Evolutionary conservation across 2,888 invertebrate genomes (phyloP).

Genomic region (Rotaria magnacalcarata): DNA sequence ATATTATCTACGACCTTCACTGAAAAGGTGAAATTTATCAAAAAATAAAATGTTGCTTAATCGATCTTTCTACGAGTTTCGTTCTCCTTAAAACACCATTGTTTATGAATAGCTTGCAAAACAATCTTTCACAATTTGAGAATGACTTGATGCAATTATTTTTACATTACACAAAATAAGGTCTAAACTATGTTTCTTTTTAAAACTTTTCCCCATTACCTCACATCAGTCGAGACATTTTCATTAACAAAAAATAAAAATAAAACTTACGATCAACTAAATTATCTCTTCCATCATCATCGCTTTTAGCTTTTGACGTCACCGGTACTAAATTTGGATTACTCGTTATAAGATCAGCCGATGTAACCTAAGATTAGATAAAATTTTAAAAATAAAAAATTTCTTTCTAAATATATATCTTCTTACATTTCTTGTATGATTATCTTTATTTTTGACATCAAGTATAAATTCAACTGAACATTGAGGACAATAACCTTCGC

Average conservation of each 20-base stretch:
- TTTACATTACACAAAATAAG: too few species aligned
- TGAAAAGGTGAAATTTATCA: too few species aligned
- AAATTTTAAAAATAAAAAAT: background rate
- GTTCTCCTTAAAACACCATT: too few species aligned
- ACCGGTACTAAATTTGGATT: background rate
- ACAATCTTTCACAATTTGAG: too few species aligned
- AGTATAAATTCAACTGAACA: slow-evolving; percentile 96
- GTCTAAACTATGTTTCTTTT: too few species aligned
- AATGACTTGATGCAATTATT: too few species aligned
- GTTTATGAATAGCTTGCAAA: too few species aligned
- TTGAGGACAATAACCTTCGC: slow-evolving; percentile 90
- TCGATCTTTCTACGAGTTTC: too few species aligned
- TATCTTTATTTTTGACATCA: slow-evolving; percentile 88
- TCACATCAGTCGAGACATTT: too few species aligned
- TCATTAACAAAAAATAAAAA: background rate
- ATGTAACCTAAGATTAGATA: slow-evolving; percentile 74
- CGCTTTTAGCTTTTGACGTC: background rate
- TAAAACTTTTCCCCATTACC: too few species aligned
- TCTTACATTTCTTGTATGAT: slow-evolving; percentile 67
- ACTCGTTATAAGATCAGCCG: slow-evolving; percentile 72
- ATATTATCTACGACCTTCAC: too few species aligned
- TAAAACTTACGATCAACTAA: slow-evolving; percentile 15
- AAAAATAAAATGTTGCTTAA: too few species aligned
- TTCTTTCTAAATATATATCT: background rate
- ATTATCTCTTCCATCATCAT: background rate